Evolutionary conservation across 2,888 invertebrate species (phyloP).

Genomic region (Zygaena filipendulae): DNA sequence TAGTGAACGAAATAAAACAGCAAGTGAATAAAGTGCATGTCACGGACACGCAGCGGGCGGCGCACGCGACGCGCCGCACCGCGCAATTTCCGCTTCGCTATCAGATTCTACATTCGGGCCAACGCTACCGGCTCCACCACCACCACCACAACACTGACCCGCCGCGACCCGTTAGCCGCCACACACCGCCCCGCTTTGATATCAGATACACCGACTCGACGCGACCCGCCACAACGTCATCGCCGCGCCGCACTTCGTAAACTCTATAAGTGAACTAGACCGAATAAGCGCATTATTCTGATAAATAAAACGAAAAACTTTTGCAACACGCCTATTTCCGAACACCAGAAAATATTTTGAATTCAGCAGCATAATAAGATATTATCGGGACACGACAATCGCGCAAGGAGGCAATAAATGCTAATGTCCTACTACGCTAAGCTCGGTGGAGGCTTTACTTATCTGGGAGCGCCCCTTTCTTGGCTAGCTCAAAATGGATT

Average conservation of each 20-base stretch:
- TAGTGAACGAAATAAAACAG: slow-evolving; percentile 45
- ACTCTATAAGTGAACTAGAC: no score
- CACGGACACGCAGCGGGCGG: slow-evolving; percentile 39
- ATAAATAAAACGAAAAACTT: slow-evolving; percentile 11
- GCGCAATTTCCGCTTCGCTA: slow-evolving; percentile 60
- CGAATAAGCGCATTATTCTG: no score
- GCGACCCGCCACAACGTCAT: no score
- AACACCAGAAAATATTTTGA: no score
- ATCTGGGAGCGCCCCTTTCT: slow-evolving; percentile 40
- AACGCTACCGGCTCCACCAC: slow-evolving; percentile 22
- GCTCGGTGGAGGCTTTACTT: slow-evolving; percentile 20
- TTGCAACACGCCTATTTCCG: no score
- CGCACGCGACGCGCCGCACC: slow-evolving; percentile 53
- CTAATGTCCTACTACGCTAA: slow-evolving; percentile 14
- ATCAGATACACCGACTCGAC: no score
- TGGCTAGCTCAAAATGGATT: slow-evolving; percentile 48
- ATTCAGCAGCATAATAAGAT: not conserved
- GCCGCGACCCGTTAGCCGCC: no score
- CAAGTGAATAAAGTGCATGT: slow-evolving; percentile 44
- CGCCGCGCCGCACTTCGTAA: no score
- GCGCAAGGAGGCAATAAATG: no score
- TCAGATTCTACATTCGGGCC: slow-evolving; percentile 50
- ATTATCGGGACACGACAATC: not conserved
- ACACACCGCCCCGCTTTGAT: not conserved
- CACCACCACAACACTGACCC: slow-evolving; percentile 21